Evolutionary conservation across 2,888 invertebrate genomes (phyloP).

Genomic region (Ophion ellenae): DNA sequence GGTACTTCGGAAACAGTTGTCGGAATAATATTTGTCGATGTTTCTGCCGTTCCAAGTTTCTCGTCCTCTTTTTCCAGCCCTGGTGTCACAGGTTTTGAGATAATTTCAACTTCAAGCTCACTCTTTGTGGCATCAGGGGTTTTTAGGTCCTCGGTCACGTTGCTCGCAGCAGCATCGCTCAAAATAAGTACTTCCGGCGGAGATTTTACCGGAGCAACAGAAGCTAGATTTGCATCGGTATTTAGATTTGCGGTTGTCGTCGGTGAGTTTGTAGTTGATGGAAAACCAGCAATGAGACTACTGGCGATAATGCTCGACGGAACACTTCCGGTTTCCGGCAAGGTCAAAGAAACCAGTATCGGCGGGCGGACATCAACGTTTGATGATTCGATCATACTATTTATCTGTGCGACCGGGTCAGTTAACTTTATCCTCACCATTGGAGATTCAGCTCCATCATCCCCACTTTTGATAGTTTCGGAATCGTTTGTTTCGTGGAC

Average conservation of each 20-base stretch:
- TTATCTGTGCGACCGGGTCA: conserved; percentile 72
- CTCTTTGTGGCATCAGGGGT: conserved; percentile 1
- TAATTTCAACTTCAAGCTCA: conserved; percentile 9
- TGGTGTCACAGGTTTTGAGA: background rate
- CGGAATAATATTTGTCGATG: conserved; percentile 13
- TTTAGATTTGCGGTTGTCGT: conserved; percentile 6
- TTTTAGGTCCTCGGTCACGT: conserved; percentile 2
- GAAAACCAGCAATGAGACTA: conserved; percentile 77
- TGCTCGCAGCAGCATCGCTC: conserved; percentile 18
- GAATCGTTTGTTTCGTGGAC: conserved; percentile 54
- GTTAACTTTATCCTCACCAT: conserved; percentile 74
- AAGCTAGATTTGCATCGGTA: background rate
- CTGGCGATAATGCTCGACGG: conserved; percentile 72
- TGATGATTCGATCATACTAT: conserved; percentile 73
- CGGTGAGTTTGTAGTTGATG: conserved; percentile 58
- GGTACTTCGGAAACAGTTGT: conserved; percentile 4
- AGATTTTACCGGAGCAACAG: conserved; percentile 28
- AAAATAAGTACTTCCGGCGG: conserved; percentile 36
- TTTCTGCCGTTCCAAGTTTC: conserved; percentile 21
- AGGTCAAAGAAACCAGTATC: conserved; percentile 60
- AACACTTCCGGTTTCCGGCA: conserved; percentile 67
- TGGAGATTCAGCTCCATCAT: conserved; percentile 69
- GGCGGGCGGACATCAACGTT: conserved; percentile 43
- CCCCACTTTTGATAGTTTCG: conserved; percentile 41
- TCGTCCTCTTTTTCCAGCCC: conserved; percentile 5